Evolutionary conservation across 2,888 invertebrate species (phyloP), one percentile per base, ranked within the genome.

Genomic region (Tricholauxania praeusta): DNA sequence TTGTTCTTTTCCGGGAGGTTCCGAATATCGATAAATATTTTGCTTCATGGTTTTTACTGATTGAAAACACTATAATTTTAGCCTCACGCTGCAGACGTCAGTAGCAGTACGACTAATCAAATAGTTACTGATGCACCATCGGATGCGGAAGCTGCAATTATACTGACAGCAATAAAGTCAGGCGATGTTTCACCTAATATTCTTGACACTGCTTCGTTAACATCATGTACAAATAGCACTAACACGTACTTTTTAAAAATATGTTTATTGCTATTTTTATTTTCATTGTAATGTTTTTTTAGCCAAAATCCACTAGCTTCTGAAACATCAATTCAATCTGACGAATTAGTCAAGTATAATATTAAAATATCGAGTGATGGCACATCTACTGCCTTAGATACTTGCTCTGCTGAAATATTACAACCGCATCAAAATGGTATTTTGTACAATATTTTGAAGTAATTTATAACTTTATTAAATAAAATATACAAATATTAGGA

Each of bases 71-170:
- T 39, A 39, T 28, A 28, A 28, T 53, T 53, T 32, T 52, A 66
- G 65, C n/a, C 28, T 8, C 15, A 51, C 15, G n/a, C 19, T 52
- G 28, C 12, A 65, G 32, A 65, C 47, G 67, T 55, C n/a, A 59
- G 52, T 64, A 63, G 47, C 10, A 53, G 28, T 17, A 53, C 32
- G n/a, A 53, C 22, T 52, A 15, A 52, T 17, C 28, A 66, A n/a
- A 39, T 74, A 53, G 49, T 74, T 3, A 74, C 71, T 59, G 72
- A 72, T 64, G 73, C 80, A 22, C 74, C 80, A 63, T 84, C 84
- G 1, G 86, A 86, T 73, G 84, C 86, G 6, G 86, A 86, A 76
- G 86, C 84, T 12, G 86, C 86, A 4, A 85, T 82, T 65, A 86
- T 86, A 72, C 76, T 86, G 47, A 85, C 86, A 5, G 84, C 82